Evolutionary conservation across 2,113 vertebrate genomes (phyloP).

Genomic region (Sphaerodactylus townsendi): DNA sequence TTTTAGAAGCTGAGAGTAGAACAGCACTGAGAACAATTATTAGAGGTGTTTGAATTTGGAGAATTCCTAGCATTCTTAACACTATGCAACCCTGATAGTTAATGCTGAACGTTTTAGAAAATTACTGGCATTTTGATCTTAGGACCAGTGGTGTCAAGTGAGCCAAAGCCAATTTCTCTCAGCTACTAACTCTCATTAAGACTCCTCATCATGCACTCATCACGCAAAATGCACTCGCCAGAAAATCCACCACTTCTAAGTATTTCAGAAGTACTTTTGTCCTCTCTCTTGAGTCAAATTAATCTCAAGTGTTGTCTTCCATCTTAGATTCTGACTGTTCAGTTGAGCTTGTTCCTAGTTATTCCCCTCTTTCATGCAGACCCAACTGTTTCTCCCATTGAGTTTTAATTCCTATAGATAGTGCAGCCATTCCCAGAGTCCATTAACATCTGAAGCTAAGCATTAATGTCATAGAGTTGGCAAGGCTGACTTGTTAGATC

Average conservation of each 20-base stretch:
- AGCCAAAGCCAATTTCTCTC: background rate
- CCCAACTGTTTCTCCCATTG: background rate
- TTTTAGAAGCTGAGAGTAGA: no score
- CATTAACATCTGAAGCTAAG: background rate
- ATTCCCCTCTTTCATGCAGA: background rate
- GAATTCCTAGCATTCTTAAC: background rate
- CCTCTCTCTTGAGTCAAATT: background rate
- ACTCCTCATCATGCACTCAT: no score
- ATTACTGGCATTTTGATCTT: background rate
- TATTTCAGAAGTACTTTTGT: background rate
- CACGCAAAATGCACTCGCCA: no score
- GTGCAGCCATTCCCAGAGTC: background rate
- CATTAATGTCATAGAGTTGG: background rate
- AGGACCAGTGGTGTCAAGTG: background rate
- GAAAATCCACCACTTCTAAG: background rate
- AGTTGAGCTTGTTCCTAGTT: constrained; percentile 1
- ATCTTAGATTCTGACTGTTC: background rate
- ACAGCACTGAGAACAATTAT: background rate
- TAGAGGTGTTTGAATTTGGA: background rate
- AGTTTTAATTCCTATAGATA: background rate
- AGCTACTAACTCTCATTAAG: background rate
- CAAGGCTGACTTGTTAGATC: background rate
- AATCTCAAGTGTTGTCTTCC: background rate
- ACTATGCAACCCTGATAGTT: background rate
- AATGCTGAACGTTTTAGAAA: background rate